Base-by-base conservation (phyloP, 2,113 vertebrate species). In the Anguilla rostrata region DNA sequence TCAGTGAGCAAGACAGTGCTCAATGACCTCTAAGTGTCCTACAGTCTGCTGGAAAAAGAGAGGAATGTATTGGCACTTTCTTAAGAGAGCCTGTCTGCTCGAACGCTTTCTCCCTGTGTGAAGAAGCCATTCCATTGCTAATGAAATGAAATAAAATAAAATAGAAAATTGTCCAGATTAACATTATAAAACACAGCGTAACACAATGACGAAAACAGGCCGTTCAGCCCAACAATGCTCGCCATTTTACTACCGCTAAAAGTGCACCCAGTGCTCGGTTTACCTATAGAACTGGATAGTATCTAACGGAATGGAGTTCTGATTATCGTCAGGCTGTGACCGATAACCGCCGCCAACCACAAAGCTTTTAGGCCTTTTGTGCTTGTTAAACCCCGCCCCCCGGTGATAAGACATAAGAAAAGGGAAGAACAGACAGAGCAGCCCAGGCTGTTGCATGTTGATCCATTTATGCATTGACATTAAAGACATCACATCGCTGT, bases 391-490 rank as follows among this genome's bases (percentile, higher is more conserved):
- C 12, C 60, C 18, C 22, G 0, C 60, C 60, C 60, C 22, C 18
- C 60, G 0, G 18, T 6, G 18, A 66, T 9, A n/a, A 26, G 1
- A 34, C 9, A 34, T 6, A 1, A n/a, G n/a, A 75, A 1, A 75
- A 12, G 26, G 71, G n/a, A n/a, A 29, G 71, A 34, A 34, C 3
- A n/a, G 71, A 75, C 60, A 39, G 56, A 11, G 11, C 16, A 22
- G 75, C 71, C 20, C 16, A n/a, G 39, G 49, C 46, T n/a, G 78
- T 53, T 85, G 20, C 39, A 85, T 43, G 84, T 49, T 29, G 53
- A 85, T 57, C 78, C 39, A 71, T 85, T 85, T 85, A 85, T 85
- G 84, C 39, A 81, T 60, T 85, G 46, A 81, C 75, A 85, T n/a
- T 40, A 81, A 57, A 85, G 46, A 79, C 46, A 85, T 40, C 11